Evolutionary conservation across 2,797 vertebrate genomes (phyloP).

Genomic region (Lacerta viridis): DNA sequence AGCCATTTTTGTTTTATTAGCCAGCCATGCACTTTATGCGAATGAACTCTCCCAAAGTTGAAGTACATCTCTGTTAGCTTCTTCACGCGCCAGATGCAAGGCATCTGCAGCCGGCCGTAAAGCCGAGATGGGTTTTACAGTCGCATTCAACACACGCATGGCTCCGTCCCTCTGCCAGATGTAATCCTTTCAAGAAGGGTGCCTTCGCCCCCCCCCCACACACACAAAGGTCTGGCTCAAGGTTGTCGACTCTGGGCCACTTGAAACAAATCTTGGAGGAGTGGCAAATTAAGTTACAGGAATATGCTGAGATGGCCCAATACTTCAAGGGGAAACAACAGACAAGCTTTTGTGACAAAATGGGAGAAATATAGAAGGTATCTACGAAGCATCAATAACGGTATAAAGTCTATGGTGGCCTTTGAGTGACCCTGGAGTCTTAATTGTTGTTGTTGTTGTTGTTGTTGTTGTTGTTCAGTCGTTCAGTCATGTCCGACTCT

Average conservation of each 20-base stretch:
- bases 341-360: no score
- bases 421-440: no score
- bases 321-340: no score
- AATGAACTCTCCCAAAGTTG: constrained; percentile 5
- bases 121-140: constrained; percentile 19
- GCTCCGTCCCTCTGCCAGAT: background rate
- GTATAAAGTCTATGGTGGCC: no score
- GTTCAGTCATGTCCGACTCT: no score
- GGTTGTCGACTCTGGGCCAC: background rate
- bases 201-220: background rate
- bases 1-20: constrained; percentile 24
- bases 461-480: no score
- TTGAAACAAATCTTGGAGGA: background rate
- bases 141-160: rapidly evolving
- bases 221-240: background rate
- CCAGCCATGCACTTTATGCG: constrained; percentile 21
- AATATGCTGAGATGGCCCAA: no score
- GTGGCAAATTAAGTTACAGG: no score
- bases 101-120: constrained; percentile 22
- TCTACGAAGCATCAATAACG: no score
- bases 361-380: no score
- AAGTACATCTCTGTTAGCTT: constrained; percentile 30
- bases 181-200: background rate
- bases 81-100: constrained; percentile 47
- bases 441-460: no score